Conservation (phyloP, 2,113 vertebrate species). For the Notiomystis cincta region DNA sequence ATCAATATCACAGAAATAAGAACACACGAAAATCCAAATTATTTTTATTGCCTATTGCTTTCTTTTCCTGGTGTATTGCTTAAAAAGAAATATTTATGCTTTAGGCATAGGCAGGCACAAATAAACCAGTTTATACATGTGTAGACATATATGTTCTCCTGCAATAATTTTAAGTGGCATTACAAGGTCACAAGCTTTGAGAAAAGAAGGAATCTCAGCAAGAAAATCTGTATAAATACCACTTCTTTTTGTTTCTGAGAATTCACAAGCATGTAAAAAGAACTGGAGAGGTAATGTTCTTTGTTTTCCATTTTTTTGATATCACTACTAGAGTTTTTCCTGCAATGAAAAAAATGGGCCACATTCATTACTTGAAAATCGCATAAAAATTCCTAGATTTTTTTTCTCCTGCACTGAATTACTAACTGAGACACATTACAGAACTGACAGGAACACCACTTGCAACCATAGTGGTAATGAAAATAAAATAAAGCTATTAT, state of each 20-base stretch:
- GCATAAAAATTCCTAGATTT: background rate
- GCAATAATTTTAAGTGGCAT: background rate
- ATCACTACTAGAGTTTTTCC: background rate
- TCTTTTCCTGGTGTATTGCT: background rate
- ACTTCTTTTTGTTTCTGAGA: background rate
- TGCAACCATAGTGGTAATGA: background rate
- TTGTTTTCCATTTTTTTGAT: background rate
- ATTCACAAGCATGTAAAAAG: background rate
- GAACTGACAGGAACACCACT: background rate
- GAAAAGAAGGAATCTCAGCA: background rate
- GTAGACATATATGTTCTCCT: background rate
- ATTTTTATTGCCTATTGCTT: background rate
- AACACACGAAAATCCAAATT: background rate
- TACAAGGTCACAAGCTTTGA: background rate
- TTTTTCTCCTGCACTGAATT: background rate
- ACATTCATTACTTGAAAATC: background rate
- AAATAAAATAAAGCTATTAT: constrained; percentile 3
- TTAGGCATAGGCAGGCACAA: background rate
- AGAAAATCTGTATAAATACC: background rate
- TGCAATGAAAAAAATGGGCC: background rate
- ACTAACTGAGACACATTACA: background rate
- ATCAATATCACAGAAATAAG: background rate
- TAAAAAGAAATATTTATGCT: background rate
- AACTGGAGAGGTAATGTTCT: background rate
- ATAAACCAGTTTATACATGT: background rate